Evolutionary conservation across 2,113 vertebrate genomes (phyloP).

Genomic region (Muscicapa adusta): DNA sequence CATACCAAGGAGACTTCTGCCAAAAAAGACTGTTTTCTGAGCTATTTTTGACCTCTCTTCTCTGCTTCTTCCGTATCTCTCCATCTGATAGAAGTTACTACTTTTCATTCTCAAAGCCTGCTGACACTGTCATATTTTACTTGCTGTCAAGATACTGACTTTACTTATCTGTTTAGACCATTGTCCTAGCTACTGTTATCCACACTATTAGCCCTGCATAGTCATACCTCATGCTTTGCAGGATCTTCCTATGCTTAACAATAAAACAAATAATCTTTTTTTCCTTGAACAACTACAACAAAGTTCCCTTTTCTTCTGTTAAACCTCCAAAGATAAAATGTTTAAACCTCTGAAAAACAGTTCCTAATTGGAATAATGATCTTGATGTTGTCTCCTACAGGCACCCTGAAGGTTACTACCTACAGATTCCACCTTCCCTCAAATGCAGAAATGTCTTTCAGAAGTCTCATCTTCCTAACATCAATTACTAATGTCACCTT

Average conservation of each 20-base stretch:
- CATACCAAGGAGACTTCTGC: not conserved
- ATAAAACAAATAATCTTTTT: not conserved
- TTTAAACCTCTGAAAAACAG: not conserved
- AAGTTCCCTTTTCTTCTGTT: not conserved
- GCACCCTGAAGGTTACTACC: not conserved
- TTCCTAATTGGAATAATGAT: not conserved
- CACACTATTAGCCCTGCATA: rapidly evolving
- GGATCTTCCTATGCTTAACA: not conserved
- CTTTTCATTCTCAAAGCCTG: not conserved
- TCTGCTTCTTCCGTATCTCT: not conserved
- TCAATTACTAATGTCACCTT: not conserved
- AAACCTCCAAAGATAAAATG: not conserved
- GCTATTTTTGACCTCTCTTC: not conserved
- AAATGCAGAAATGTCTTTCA: not conserved
- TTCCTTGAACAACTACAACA: not conserved
- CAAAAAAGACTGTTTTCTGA: not conserved
- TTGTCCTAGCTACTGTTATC: not conserved
- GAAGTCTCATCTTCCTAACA: not conserved
- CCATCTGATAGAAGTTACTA: not conserved
- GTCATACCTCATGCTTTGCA: not conserved
- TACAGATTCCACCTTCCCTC: not conserved
- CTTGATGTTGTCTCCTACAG: not conserved
- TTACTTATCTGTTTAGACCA: not conserved
- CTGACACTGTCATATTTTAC: not conserved
- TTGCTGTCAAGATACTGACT: not conserved